Evolutionary conservation across 2,888 invertebrate genomes (phyloP).

Genomic region (Marronus borbonicus): DNA sequence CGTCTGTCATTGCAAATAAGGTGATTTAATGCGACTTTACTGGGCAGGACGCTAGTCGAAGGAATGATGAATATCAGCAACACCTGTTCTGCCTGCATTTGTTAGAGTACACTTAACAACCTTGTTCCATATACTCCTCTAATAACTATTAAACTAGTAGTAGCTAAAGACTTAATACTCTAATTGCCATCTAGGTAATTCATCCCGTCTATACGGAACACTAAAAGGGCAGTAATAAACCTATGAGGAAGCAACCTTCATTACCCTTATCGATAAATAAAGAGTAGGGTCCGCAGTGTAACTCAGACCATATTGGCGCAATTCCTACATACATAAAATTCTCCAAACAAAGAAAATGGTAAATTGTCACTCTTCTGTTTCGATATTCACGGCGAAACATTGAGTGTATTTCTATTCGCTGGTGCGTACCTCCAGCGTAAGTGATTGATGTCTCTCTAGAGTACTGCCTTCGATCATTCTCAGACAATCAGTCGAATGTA

Average conservation of each 20-base stretch:
- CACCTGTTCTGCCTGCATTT: too few species aligned
- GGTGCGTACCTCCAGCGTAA: conserved; percentile 53
- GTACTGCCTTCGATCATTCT: conserved; percentile 61
- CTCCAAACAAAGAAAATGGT: conserved; percentile 33
- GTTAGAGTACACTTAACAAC: background rate
- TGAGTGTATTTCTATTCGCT: background rate
- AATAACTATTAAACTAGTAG: background rate
- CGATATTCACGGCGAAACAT: conserved; percentile 31
- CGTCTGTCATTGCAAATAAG: too few species aligned
- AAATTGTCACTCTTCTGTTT: conserved; percentile 41
- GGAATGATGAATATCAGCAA: too few species aligned
- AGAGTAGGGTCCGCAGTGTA: background rate
- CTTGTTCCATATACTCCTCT: background rate
- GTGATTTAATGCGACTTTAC: too few species aligned
- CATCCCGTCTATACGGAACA: conserved; percentile 3
- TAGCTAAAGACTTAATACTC: background rate
- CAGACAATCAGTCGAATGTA: conserved; percentile 62
- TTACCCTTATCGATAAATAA: conserved; percentile 18
- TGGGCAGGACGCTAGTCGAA: too few species aligned
- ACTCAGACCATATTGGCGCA: background rate
- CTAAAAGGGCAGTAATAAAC: conserved; percentile 33
- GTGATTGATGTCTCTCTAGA: conserved; percentile 61
- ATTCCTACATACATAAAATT: conserved; percentile 17
- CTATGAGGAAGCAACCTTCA: conserved; percentile 14
- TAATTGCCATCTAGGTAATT: conserved; percentile 29